These are phyloP conservation scores for Drosophila anomalata DNA, from an alignment of 2,888 invertebrate species.

Conservation along the genomic window DNA sequence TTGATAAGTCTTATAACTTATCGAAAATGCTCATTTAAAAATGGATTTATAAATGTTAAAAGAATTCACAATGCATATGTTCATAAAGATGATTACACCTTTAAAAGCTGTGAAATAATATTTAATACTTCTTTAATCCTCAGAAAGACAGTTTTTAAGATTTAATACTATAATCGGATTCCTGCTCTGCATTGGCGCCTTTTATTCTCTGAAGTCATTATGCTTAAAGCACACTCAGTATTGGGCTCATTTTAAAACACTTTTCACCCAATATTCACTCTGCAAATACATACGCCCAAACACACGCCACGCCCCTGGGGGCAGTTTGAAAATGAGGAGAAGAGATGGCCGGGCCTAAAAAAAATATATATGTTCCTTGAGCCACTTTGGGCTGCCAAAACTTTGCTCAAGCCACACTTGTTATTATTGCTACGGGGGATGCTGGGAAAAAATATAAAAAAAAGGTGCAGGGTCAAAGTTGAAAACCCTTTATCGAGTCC, in stretches of 20 bases:
- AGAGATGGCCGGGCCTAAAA: constrained; percentile 27
- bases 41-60: too few species aligned
- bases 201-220: constrained; percentile 18
- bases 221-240: constrained; percentile 29
- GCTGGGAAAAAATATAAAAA: constrained; percentile 25
- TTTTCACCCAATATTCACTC: constrained; percentile 45
- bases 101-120: too few species aligned
- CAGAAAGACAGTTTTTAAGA: too few species aligned
- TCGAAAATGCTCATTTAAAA: too few species aligned
- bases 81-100: too few species aligned
- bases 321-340: constrained; percentile 43
- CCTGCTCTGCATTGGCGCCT: background rate
- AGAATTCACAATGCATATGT: too few species aligned
- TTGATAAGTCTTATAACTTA: too few species aligned
- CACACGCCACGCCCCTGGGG: constrained; percentile 27
- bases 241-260: constrained; percentile 52
- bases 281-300: constrained; percentile 6
- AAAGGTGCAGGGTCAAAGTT: constrained; percentile 65
- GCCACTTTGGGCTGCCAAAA: constrained; percentile 34
- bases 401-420: constrained; percentile 63
- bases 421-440: constrained; percentile 51
- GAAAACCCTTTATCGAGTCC: constrained; percentile 68
- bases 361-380: constrained; percentile 35
- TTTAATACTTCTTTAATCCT: too few species aligned
- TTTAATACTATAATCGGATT: background rate